Conservation (phyloP, 2,797 vertebrate species). For the Notolepis coatsorum region DNA sequence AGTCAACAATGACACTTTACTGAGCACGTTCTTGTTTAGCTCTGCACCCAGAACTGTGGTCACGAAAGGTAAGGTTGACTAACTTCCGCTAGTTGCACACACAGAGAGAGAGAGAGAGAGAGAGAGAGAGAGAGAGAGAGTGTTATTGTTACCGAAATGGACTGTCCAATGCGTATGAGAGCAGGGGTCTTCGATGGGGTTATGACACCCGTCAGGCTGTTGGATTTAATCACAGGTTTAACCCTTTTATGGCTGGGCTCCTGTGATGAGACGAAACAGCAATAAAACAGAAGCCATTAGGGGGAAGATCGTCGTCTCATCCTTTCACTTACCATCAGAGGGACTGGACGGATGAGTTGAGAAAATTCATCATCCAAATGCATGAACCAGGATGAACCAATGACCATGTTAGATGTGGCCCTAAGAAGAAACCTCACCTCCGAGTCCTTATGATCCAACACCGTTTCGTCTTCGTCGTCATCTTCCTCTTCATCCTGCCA, state of each 20-base stretch:
- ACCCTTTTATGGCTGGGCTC: conserved; percentile 86
- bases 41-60: conserved; percentile 56
- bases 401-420: no score
- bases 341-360: no score
- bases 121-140: no score
- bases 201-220: conserved; percentile 79
- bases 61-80: conserved; percentile 63
- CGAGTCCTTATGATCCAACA: no score
- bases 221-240: conserved; percentile 83
- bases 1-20: not conserved
- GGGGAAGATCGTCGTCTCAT: no score
- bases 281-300: not conserved
- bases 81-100: conserved; percentile 60
- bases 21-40: not conserved
- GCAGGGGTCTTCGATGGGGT: conserved; percentile 81
- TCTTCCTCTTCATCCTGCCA: no score
- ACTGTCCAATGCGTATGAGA: conserved; percentile 83
- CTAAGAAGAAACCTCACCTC: no score
- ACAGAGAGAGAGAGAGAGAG: conserved; percentile 20
- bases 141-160: conserved; percentile 86
- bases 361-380: no score
- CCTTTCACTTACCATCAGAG: no score
- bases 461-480: no score
- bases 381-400: no score
- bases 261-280: conserved; percentile 50